phyloP scores from a whole-genome alignment of 1,140 invertebrate genomes.

The Polyergus mexicanus region DNA sequence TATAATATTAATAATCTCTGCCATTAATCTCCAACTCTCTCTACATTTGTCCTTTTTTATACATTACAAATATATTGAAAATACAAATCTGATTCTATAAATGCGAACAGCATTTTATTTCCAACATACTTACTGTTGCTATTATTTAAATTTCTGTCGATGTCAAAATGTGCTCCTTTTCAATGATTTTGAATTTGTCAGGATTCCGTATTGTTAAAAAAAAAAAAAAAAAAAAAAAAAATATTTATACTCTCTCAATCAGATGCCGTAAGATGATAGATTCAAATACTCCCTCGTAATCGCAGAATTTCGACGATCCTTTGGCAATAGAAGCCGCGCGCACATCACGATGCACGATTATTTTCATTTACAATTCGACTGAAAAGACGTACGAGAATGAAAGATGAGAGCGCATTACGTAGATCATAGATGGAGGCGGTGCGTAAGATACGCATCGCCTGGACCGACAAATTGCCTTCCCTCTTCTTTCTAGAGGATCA shows the following conservation, averaged over 20 bases:
- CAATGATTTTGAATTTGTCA: background rate
- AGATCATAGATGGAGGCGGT: conserved; percentile 77
- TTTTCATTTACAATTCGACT: conserved; percentile 27
- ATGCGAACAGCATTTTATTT: background rate
- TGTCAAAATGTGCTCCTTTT: background rate
- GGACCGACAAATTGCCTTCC: conserved; percentile 82
- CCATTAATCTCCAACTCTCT: background rate
- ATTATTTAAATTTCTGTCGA: background rate
- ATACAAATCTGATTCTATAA: background rate
- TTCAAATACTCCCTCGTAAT: background rate
- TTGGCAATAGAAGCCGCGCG: background rate
- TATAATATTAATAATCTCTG: conserved; percentile 16
- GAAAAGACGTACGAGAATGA: conserved; percentile 77
- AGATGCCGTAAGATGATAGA: background rate
- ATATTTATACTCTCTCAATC: background rate
- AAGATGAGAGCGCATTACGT: conserved; percentile 79
- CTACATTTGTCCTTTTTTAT: background rate
- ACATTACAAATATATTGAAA: background rate
- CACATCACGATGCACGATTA: conserved; percentile 19
- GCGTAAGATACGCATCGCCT: conserved; percentile 81
- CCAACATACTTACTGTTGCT: background rate
- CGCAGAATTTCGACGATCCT: background rate
- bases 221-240: background rate
- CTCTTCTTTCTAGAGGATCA: conserved; percentile 71
- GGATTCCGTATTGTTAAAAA: background rate